Percentiles rank a stretch among this genome's conserved stretches.
Evolutionary conservation across 2,888 invertebrate species (phyloP).

Genomic region (Aleiodes alternator): DNA sequence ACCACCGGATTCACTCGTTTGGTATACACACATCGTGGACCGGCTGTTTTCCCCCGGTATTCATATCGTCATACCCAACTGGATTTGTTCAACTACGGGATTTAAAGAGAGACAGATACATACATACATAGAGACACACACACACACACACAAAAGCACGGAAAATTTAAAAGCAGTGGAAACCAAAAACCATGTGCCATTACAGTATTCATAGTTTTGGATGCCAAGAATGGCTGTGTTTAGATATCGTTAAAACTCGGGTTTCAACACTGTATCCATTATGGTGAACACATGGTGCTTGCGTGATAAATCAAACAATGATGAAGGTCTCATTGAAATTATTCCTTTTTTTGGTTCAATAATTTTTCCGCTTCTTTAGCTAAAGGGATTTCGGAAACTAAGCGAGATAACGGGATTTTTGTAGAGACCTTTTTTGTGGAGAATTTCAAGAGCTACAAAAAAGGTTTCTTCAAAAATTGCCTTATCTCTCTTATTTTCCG

Average conservation of each 20-base stretch:
- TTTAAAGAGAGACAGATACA: slow-evolving; percentile 15
- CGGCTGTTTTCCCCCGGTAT: slow-evolving; percentile 5
- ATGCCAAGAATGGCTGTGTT: slow-evolving; percentile 61
- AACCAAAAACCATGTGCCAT: slow-evolving; percentile 35
- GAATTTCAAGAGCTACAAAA: too few species aligned
- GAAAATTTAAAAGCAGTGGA: slow-evolving; percentile 17
- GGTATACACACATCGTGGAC: slow-evolving; percentile 21
- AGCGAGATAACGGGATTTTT: too few species aligned
- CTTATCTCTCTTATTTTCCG: too few species aligned
- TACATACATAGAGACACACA: neutral
- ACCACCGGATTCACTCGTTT: slow-evolving; percentile 39
- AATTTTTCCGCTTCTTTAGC: too few species aligned
- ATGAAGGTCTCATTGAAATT: slow-evolving; percentile 24
- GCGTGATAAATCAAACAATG: slow-evolving; percentile 73
- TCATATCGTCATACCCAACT: slow-evolving; percentile 30
- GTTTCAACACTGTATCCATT: slow-evolving; percentile 71
- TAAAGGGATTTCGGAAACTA: too few species aligned
- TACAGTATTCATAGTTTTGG: slow-evolving; percentile 30
- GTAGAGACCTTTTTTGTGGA: too few species aligned
- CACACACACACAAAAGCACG: slow-evolving; percentile 17
- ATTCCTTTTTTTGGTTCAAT: too few species aligned
- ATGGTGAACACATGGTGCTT: slow-evolving; percentile 71
- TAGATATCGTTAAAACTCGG: slow-evolving; percentile 73
- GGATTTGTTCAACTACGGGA: slow-evolving; percentile 33
- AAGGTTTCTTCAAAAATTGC: too few species aligned